Base-by-base conservation (phyloP, 1,140 invertebrate species). In the Zophobas morio region DNA sequence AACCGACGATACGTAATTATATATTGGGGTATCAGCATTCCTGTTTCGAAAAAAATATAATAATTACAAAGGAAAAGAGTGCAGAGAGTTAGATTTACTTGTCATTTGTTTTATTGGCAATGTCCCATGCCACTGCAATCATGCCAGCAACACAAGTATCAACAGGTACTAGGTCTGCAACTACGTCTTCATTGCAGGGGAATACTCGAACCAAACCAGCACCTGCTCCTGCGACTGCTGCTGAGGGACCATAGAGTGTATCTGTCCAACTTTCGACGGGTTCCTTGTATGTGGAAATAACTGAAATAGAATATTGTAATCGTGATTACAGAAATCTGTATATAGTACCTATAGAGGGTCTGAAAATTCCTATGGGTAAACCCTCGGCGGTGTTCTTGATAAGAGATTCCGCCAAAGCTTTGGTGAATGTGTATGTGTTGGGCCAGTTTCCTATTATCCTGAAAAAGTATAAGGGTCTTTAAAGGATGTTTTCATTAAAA, bases 201-300 rank as follows among this genome's bases (percentile, higher is more conserved):
- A 96, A 91, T 8, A 92, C 91, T 56, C 90, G 89, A 0, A 96
- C 86, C 1, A 96, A 84, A 0, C 94, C 94, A 84, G 94, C 94
- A 32, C 92, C 93, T 6, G 89, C 89, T 0, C 88, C 91, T 2
- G 89, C 90, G 1, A 91, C 82, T 3, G 92, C 81, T 0, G 92
- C 95, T 53, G 93, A 94, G 0, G 95, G 94, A 8, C 95, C 95
- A 88, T 96, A 96, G 57, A 94, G 90, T 84, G 96, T 97, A 84
- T 97, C 96, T 0, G 96, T 92, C 94, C 94, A 96, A 0, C 93
- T 92, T 0, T 88, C 87, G 34, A 88, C 84, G 0, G 90, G 90
- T 74, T 87, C 86, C 40, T 82, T 82, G 73, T 82, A 66, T 40
- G 60, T 66, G 46, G 53, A 74, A 46, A 74, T 71, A 1, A 51